Evolutionary conservation across 2,888 invertebrate species (phyloP).

Genomic region (Cepaea hortensis): DNA sequence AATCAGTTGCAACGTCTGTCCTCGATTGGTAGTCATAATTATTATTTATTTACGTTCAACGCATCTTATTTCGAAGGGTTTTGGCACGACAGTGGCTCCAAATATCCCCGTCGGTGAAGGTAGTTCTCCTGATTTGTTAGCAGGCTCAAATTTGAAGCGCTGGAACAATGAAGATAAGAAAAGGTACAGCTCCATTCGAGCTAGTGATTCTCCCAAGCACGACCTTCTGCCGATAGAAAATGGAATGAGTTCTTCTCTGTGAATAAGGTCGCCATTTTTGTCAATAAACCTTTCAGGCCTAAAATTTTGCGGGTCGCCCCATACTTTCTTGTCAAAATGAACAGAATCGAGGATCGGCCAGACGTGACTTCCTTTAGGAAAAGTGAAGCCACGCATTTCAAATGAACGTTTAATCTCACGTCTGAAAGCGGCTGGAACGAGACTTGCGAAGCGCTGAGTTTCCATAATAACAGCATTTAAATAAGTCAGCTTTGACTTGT

Average conservation of each 20-base stretch:
- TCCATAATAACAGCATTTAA: slow-evolving; percentile 68
- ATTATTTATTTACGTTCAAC: not conserved
- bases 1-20: too few species aligned
- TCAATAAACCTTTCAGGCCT: slow-evolving; percentile 64
- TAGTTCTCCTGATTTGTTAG: not conserved
- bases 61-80: slow-evolving; percentile 31
- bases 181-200: slow-evolving; percentile 47
- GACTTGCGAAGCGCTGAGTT: slow-evolving; percentile 59
- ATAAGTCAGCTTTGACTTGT: slow-evolving; percentile 57
- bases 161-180: slow-evolving; percentile 46
- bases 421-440: slow-evolving; percentile 57
- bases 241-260: slow-evolving; percentile 53
- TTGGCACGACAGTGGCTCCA: slow-evolving; percentile 1
- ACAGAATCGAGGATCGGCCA: slow-evolving; percentile 63
- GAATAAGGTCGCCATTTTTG: slow-evolving; percentile 47
- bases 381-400: slow-evolving; percentile 61
- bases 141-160: slow-evolving; percentile 44
- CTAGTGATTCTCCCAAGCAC: slow-evolving; percentile 45
- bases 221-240: slow-evolving; percentile 42
- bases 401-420: slow-evolving; percentile 57
- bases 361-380: slow-evolving; percentile 64
- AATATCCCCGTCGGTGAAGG: slow-evolving; percentile 15
- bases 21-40: too few species aligned
- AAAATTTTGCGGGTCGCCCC: slow-evolving; percentile 60
- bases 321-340: slow-evolving; percentile 58